Percentiles rank a stretch among this genome's conserved stretches.
Conservation (phyloP, 2,113 vertebrate species). For the Cyanoramphus novaezelandiae region DNA sequence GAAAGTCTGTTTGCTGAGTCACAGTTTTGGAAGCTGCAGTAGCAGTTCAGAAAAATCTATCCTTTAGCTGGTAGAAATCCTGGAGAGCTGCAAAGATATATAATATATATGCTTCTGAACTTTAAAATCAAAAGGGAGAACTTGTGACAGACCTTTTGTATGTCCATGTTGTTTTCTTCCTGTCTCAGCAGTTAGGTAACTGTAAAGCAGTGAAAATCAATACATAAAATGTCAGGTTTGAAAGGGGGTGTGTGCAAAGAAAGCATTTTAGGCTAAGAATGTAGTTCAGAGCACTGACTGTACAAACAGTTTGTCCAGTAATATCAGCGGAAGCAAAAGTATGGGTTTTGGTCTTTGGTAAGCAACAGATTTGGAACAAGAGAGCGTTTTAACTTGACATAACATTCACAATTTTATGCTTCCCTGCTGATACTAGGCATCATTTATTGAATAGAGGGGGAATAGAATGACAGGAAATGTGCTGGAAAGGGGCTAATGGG, state of each 20-base stretch:
- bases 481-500: not conserved
- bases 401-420: not conserved
- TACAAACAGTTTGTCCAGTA: not conserved
- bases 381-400: not conserved
- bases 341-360: not conserved
- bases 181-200: not conserved
- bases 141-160: not conserved
- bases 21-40: not conserved
- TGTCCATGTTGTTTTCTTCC: not conserved
- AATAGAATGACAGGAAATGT: not conserved
- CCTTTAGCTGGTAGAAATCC: not conserved
- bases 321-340: not conserved
- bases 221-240: constrained; percentile 9
- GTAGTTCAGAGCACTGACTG: not conserved
- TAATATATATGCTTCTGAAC: not conserved
- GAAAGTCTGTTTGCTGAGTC: not conserved
- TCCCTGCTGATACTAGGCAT: not conserved
- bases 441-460: not conserved
- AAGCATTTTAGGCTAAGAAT: not conserved
- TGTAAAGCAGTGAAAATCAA: constrained; percentile 4
- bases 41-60: not conserved
- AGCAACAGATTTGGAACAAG: not conserved
- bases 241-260: not conserved
- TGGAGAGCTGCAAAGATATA: not conserved
- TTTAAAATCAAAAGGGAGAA: not conserved